Base-by-base conservation (phyloP, 2,888 invertebrate species). In the Netelia melanura region DNA sequence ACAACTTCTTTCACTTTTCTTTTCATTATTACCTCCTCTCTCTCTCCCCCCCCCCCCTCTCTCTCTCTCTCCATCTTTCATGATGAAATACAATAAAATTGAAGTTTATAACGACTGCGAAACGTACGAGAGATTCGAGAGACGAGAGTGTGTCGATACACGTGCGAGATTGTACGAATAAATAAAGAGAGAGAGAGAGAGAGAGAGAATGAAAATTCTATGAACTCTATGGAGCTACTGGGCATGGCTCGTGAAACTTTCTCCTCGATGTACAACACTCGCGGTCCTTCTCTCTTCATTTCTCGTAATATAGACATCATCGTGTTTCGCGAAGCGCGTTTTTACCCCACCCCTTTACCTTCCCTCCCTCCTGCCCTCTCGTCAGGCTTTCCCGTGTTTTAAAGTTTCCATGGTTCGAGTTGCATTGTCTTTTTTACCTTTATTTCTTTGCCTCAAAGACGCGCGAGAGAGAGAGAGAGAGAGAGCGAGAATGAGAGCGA, bases 1-100 rank as follows among this genome's bases (percentile, higher is more conserved):
- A 44, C 25, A 58, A 43, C 58, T 38, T 77, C 61, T 82, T 82
- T 77, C 58, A 82, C 77, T 82, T 71, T 82, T 82, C 71, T 77
- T 77, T 77, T 77, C 76, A 82, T 72, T 67, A 72, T 56, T 71
- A 77, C 64, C 64, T 62, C 10, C 56, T n/a, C 10, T 11, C 11
- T 72, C 61, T 44, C n/a, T 9, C 71, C 43, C 71, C 21, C 58
- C 8, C 38, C 11, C 43, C 5, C 43, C 25, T 2, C 25, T 17
- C 17, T 17, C 5, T 23, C 25, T 2, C 25, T 17, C 17, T 17
- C 25, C 44, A 21, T 25, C 58, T 61, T 62, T 61, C 61, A 48
- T 48, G 61, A 23, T 25, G 52, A 62, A 74, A 17, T 48, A 11
- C 0, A 25, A 62, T 62, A 74, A 74, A 62, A 48, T 74, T 62